Evolutionary conservation across 2,797 vertebrate genomes (phyloP).

Genomic region (Alca torda): DNA sequence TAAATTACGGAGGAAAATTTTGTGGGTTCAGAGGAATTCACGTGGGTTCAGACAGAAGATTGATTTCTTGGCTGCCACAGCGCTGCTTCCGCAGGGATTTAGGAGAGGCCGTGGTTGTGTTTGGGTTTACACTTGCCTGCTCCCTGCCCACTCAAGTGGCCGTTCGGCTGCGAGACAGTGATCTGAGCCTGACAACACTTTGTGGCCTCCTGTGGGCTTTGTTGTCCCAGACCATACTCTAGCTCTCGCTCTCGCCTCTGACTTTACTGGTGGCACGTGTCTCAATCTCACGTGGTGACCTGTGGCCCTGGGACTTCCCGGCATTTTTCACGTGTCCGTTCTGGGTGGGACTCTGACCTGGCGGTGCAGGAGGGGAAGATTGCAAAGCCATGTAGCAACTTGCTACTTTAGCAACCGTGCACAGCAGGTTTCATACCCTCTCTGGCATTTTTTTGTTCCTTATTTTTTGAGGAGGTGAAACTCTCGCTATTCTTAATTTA

Average conservation of each 20-base stretch:
- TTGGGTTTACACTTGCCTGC: background rate
- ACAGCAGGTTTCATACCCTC: background rate
- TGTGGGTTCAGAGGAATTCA: background rate
- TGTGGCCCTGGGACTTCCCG: background rate
- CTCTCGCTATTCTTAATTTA: background rate
- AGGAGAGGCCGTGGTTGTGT: background rate
- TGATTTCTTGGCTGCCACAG: background rate
- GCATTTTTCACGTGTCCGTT: background rate
- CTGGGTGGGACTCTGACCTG: background rate
- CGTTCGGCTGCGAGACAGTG: background rate
- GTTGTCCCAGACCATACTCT: background rate
- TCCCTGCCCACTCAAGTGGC: accelerated
- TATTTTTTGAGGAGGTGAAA: background rate
- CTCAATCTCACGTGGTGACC: accelerated
- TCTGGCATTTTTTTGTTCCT: background rate
- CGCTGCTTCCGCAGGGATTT: background rate
- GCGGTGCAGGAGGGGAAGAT: background rate
- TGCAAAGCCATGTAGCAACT: background rate
- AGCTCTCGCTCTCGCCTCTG: background rate
- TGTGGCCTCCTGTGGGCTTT: background rate
- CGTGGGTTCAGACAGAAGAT: background rate
- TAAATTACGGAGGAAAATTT: accelerated
- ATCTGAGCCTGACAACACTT: background rate
- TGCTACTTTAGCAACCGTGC: background rate
- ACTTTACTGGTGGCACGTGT: background rate